A percentile compares a stretch with the other conserved stretches of the same genome.
phyloP scores from a whole-genome alignment of 2,797 vertebrate species.

The Threskiornis aethiopicus region DNA sequence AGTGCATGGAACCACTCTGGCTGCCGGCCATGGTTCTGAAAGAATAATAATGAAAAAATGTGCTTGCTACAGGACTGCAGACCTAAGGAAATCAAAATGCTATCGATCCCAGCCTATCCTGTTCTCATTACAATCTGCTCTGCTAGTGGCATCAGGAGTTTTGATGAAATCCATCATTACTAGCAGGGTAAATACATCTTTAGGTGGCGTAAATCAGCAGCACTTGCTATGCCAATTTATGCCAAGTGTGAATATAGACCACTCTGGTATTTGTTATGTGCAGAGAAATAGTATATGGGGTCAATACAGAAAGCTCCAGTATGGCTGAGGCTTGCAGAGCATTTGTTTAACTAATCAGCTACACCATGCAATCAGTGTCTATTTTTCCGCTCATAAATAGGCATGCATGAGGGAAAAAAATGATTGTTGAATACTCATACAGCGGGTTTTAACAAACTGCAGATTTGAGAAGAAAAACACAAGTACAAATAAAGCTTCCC shows the following conservation, averaged over 20 bases:
- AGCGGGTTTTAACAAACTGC: conserved; percentile 9
- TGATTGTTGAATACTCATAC: conserved; percentile 56
- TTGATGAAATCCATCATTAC: conserved; percentile 6
- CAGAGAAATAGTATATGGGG: not conserved
- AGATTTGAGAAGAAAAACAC: not conserved
- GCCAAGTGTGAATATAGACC: not conserved
- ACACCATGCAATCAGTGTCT: conserved; percentile 47
- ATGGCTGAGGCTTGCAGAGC: not conserved
- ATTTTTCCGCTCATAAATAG: conserved; percentile 46
- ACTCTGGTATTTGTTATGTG: not conserved
- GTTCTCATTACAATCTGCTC: not conserved
- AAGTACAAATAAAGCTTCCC: conserved; percentile 7
- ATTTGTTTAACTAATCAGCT: conserved; percentile 35
- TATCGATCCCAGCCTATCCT: conserved; percentile 25
- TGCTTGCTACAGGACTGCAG: conserved; percentile 2
- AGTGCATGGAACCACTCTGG: not conserved
- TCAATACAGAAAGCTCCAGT: not conserved
- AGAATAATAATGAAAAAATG: not conserved
- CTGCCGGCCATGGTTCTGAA: not conserved
- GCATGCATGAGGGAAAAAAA: not conserved
- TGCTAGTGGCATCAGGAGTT: not conserved
- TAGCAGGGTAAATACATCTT: not conserved
- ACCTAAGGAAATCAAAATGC: conserved; percentile 32
- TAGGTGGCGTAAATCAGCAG: not conserved
- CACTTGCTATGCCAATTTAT: not conserved